Evolutionary conservation across 53 echinoderm and acorn worm species (phyloP), one percentile per base, ranked within the genome.

Genomic region (Echinometra lucunter): DNA sequence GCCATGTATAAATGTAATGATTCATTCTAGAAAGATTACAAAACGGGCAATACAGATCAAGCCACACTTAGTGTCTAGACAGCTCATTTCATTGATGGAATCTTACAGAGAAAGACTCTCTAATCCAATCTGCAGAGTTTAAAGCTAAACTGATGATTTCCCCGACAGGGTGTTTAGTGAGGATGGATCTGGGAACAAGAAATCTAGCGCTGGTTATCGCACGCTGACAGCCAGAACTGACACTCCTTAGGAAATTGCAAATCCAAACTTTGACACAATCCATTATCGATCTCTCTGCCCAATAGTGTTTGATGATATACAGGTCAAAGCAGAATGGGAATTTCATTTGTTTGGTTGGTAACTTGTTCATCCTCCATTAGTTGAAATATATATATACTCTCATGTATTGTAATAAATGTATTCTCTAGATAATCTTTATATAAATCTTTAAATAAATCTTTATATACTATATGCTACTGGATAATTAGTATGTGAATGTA

Each of bases 211-310:
- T 78, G 7, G 78, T 78, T 78, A 78, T 78, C 78, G 78, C 23
- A 15, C 78, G 40, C 78, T 21, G 42, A 78, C 78, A 78, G 78
- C 35, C 38, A 13, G 78, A 23, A 18, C 3, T 78, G 78, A 78
- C 78, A 42, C 12, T 12, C 40, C 78, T 78, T 78, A 78, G 78
- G 78, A 78, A 78, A 42, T 78, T 23, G 23, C 42, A 78, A 78
- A 78, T 78, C 78, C 75, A 18, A 78, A 78, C 78, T 78, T 78
- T 78, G 78, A 78, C 78, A 78, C 38, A 21, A 78, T 42, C 78
- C 78, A 78, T 78, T 42, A 78, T 6, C 42, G 0, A 42, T 78
- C 42, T 15, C 17, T 78, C 78, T 78, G 40, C 78, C 78, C 21
- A 78, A 78, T 78, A 78, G 19, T 17, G 0, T 38, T 40, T 78